Evolutionary conservation across 2,888 invertebrate genomes (phyloP), one percentile per base, ranked within the genome.

Genomic region (Rhogogaster chlorosoma): DNA sequence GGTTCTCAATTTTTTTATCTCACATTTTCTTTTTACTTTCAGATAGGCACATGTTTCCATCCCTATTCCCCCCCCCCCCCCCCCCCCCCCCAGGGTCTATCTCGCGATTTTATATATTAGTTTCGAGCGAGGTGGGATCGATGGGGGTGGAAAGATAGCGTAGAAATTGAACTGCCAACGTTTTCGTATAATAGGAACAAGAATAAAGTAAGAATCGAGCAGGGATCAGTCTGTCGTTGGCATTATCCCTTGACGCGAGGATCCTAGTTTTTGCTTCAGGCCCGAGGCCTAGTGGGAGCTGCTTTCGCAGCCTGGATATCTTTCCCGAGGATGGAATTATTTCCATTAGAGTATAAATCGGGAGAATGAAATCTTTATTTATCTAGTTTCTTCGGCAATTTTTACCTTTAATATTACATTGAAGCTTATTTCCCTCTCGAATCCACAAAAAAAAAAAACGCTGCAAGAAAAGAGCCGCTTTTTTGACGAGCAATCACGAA

Each of bases 221-320:
- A 77, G 77, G 77, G 77, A 77, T 80, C 80, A 61, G 80, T 61
- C 80, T 61, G 77, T 80, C 80, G 38, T 80, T 61, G 80, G 57
- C 57, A 26, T 80, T 80, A 57, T 57, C 36, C 80, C 80, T 80
- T 36, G 22, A 38, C 80, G 80, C 12, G 18, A 77, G 22, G 53
- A 53, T 49, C 45, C 77, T 49, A 26, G 26, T 77, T 77, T 77
- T 77, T 49, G 26, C 75, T 29, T 36, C 18, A 32, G 32, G 32
- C 70, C 70, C 18, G 70, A 36, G 70, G 18, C 70, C 2, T 26
- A 22, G 61, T 26, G 7, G 61, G 61, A 61, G 22, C 32, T 32
- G 22, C 32, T 32, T 18, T 67, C 67, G 6, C 4, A 32, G 67
- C 6, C 1, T 45, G 22, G 22, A 73, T 53, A 53, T 45, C 73